Percentiles rank a stretch among this genome's conserved stretches.
Evolutionary conservation across 2,113 vertebrate species (phyloP).

Genomic region (Protobothrops mucrosquamatus): DNA sequence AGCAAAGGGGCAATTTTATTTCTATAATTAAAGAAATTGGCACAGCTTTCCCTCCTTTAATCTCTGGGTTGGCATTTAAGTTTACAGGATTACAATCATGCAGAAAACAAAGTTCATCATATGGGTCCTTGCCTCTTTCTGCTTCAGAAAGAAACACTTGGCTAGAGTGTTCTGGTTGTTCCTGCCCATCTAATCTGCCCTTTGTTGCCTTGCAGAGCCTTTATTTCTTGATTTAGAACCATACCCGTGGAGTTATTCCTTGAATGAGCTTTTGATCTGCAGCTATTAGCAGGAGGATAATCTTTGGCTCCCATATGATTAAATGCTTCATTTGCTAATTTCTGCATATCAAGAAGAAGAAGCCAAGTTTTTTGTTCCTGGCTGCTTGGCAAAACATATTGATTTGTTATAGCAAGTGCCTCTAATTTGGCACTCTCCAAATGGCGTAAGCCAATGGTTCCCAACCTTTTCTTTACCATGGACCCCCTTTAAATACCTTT

Average conservation of each 20-base stretch:
- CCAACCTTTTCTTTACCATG: neutral
- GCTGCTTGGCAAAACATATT: neutral
- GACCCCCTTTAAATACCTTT: neutral
- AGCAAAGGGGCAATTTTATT: no score
- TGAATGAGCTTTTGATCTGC: neutral
- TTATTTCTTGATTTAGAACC: neutral
- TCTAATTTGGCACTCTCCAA: neutral
- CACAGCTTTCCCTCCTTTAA: neutral
- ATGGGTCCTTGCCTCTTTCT: neutral
- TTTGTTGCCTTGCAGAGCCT: neutral
- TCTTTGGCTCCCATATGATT: neutral
- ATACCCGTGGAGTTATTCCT: neutral
- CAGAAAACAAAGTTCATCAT: neutral
- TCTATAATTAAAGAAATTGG: neutral
- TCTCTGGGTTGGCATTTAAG: neutral
- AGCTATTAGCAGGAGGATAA: neutral
- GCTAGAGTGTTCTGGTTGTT: neutral
- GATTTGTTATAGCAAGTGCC: neutral
- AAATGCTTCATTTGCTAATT: neutral
- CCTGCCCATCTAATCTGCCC: neutral
- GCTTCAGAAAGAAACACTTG: neutral
- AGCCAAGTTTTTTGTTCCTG: neutral
- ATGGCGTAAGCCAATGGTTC: neutral
- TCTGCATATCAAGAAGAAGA: neutral
- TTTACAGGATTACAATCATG: neutral